Conservation (phyloP, 2,113 vertebrate species). For the Trochalopteron elliotii region DNA sequence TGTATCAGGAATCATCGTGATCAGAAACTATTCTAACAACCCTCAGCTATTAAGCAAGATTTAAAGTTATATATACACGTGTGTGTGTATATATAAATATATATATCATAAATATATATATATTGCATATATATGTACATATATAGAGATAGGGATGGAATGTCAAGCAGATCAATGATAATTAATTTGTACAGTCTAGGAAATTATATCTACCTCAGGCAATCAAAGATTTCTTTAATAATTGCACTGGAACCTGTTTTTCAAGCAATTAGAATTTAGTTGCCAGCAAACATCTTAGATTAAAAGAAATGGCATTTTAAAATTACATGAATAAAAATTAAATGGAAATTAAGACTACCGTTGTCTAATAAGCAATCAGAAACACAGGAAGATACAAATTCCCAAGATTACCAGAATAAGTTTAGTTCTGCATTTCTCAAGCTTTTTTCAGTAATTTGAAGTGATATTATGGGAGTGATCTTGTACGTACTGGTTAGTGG, state of each 20-base stretch:
- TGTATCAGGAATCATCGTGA: slow-evolving; percentile 46
- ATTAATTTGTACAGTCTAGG: slow-evolving; percentile 69
- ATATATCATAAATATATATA: background rate
- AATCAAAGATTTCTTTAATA: slow-evolving; percentile 74
- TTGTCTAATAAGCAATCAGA: slow-evolving; percentile 34
- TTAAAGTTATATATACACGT: slow-evolving; percentile 54
- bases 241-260: slow-evolving; percentile 69
- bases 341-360: slow-evolving; percentile 48
- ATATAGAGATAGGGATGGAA: slow-evolving; percentile 54
- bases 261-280: slow-evolving; percentile 75
- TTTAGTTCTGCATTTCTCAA: background rate
- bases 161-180: slow-evolving; percentile 73
- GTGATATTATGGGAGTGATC: background rate
- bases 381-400: slow-evolving; percentile 31
- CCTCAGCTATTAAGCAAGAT: slow-evolving; percentile 66
- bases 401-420: slow-evolving; percentile 16
- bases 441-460: background rate
- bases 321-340: slow-evolving; percentile 63
- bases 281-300: slow-evolving; percentile 63
- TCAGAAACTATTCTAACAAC: slow-evolving; percentile 71
- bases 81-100: background rate
- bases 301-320: slow-evolving; percentile 61
- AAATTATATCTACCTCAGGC: slow-evolving; percentile 69
- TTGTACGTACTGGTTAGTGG: background rate
- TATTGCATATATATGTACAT: background rate